These are phyloP conservation scores for Alouatta caraya DNA, from an alignment of 2,797 vertebrate genomes.

Conservation along the genomic window DNA sequence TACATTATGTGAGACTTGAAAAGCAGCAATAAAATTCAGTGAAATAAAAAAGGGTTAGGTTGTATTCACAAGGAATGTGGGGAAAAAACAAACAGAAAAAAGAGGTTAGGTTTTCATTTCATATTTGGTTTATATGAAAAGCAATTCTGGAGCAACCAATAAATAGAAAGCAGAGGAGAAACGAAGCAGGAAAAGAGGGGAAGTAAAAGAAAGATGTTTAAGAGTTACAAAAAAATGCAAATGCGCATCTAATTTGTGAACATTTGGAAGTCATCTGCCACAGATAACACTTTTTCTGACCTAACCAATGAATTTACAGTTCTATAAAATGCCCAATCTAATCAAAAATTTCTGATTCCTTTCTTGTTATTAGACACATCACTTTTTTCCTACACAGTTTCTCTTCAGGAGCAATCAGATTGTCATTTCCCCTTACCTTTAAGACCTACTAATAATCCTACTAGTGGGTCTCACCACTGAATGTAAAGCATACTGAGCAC, in stretches of 20 bases:
- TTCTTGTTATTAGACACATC: not conserved
- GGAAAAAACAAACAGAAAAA: not conserved
- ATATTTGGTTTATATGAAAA: not conserved
- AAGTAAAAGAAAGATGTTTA: not conserved
- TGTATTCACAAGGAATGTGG: not conserved
- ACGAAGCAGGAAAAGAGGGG: not conserved
- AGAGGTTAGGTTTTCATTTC: not conserved
- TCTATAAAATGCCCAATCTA: conserved; percentile 3
- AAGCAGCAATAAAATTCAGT: conserved; percentile 1
- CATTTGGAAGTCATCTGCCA: conserved; percentile 6
- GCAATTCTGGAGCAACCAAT: not conserved
- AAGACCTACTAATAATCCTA: not conserved
- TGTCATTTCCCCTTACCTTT: not conserved
- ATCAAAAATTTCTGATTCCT: not conserved
- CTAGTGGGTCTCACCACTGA: not conserved
- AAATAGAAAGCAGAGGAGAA: not conserved
- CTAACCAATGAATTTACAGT: not conserved
- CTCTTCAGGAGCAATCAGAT: not conserved
- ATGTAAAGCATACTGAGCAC: not conserved
- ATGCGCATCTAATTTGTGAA: not conserved
- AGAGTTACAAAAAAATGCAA: not conserved
- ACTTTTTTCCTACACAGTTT: not conserved
- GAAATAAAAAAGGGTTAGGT: not conserved
- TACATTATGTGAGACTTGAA: not conserved
- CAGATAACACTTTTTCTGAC: not conserved